Conservation (phyloP, 2,888 invertebrate genomes). For the Theretra japonica region DNA sequence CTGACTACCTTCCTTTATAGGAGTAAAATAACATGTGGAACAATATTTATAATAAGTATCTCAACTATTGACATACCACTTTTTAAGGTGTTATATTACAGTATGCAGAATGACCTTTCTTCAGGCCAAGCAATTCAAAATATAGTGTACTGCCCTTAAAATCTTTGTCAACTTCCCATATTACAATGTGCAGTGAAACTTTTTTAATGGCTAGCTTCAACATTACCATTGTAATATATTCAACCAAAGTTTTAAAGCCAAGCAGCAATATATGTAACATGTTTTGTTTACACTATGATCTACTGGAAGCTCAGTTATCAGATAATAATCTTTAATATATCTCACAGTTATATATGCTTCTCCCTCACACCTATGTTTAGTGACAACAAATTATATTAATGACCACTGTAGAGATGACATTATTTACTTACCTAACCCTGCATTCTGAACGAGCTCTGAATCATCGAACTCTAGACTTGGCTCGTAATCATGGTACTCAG, state of each 20-base stretch:
- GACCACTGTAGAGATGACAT: slow-evolving; percentile 5
- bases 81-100: background rate
- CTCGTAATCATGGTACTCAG: slow-evolving; percentile 96
- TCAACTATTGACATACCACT: background rate
- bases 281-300: background rate
- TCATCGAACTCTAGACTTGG: slow-evolving; percentile 98
- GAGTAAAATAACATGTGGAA: background rate
- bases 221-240: background rate
- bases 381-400: slow-evolving; percentile 4
- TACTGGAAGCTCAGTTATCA: background rate
- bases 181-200: background rate
- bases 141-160: slow-evolving; percentile 6
- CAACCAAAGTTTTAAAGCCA: slow-evolving; percentile 6
- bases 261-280: slow-evolving; percentile 3
- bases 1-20: background rate
- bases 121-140: background rate
- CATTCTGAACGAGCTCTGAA: slow-evolving; percentile 91
- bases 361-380: background rate
- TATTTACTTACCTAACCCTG: slow-evolving; percentile 86
- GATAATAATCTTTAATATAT: background rate
- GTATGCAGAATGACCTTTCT: background rate
- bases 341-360: background rate
- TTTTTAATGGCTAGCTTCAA: background rate
- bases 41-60: background rate
- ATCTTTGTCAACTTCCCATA: background rate